Conservation (phyloP, 2,888 invertebrate genomes). For the Choristoneura rosaceana region DNA sequence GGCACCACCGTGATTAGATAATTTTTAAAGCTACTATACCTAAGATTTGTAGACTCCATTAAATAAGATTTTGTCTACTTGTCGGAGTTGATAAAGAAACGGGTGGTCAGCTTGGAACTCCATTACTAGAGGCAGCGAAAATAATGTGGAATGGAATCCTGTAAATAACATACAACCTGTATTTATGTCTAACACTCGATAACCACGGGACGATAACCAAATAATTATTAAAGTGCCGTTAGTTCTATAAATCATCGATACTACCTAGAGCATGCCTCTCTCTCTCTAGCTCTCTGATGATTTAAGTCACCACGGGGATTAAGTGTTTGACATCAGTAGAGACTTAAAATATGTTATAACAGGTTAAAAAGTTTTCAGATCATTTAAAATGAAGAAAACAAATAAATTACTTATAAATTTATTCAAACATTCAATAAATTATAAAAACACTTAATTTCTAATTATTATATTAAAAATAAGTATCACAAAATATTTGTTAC, state of each 20-base stretch:
- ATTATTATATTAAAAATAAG: not conserved
- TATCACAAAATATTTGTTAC: not conserved
- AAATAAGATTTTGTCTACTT: slow-evolving; percentile 14
- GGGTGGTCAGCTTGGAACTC: slow-evolving; percentile 31
- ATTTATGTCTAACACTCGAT: not conserved
- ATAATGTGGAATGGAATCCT: not conserved
- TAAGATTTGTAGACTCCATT: slow-evolving; percentile 19
- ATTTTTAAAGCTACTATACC: not conserved
- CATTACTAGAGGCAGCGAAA: not conserved
- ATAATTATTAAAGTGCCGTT: too few relatives aligned
- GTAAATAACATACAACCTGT: not conserved
- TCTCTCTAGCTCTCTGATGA: too few relatives aligned
- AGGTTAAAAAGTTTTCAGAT: not conserved
- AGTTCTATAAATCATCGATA: not conserved
- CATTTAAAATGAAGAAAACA: not conserved
- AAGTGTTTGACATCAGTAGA: too few relatives aligned
- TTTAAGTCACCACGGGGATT: too few relatives aligned
- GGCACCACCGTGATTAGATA: not conserved
- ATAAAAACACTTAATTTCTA: not conserved
- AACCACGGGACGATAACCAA: too few relatives aligned
- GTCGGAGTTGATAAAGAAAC: slow-evolving; percentile 28
- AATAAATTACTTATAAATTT: not conserved
- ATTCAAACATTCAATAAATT: not conserved
- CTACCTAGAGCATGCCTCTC: too few relatives aligned
- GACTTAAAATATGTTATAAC: not conserved